A percentile compares a stretch with the other conserved stretches of the same genome.
Evolutionary conservation across 2,113 vertebrate species (phyloP).

Genomic region (Phyllostomus discolor): DNA sequence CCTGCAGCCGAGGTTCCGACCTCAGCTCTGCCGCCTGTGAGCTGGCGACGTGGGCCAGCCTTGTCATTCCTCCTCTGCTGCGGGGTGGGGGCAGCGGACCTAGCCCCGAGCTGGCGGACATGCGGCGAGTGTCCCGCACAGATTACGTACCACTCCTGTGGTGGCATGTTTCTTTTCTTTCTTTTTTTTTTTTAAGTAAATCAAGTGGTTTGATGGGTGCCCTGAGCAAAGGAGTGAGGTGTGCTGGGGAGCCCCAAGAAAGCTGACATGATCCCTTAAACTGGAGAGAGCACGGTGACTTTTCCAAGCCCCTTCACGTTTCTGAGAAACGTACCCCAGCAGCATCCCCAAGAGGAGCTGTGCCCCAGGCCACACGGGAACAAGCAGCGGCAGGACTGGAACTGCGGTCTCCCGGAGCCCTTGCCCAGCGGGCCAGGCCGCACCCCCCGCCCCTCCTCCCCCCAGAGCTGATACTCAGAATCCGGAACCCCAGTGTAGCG

Average conservation of each 20-base stretch:
- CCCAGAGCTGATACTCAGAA: neutral
- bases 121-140: neutral
- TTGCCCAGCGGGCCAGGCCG: neutral
- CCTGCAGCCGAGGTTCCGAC: neutral
- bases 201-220: no score
- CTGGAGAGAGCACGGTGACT: neutral
- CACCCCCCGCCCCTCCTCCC: neutral
- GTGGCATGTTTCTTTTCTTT: neutral
- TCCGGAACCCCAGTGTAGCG: fast-evolving
- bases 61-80: fast-evolving
- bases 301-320: neutral
- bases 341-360: neutral
- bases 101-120: fast-evolving
- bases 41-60: neutral
- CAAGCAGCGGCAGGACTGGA: neutral
- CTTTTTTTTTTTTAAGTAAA: neutral
- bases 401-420: neutral
- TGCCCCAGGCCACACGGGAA: neutral
- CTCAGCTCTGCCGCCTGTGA: neutral
- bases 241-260: fast-evolving
- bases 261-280: neutral
- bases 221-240: neutral
- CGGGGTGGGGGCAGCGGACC: fast-evolving
- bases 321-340: neutral
- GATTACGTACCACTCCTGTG: fast-evolving